Conservation (phyloP, 2,113 vertebrate species). For the Piliocolobus tephrosceles region DNA sequence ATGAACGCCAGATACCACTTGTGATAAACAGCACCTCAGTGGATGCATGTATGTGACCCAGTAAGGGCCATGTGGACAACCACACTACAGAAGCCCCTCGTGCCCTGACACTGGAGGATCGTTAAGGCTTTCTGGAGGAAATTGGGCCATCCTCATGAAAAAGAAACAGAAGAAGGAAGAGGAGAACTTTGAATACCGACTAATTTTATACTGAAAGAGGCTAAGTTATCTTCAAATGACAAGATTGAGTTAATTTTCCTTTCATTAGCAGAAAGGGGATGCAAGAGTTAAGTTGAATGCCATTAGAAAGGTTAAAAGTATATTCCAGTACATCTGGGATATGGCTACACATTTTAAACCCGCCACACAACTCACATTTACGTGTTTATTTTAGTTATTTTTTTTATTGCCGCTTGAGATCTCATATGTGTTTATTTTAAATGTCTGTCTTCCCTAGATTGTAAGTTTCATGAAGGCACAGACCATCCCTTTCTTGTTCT, state of each 20-base stretch:
- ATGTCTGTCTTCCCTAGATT: background rate
- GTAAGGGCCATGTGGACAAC: background rate
- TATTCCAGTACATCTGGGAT: background rate
- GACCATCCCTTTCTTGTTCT: background rate
- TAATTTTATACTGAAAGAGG: background rate
- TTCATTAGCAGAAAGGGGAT: background rate
- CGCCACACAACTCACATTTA: background rate
- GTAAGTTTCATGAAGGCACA: background rate
- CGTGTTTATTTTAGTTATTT: background rate
- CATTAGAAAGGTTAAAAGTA: background rate
- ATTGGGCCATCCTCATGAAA: background rate
- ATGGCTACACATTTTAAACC: background rate
- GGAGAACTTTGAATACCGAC: background rate
- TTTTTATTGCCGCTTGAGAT: background rate
- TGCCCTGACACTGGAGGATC: background rate
- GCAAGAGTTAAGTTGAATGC: background rate
- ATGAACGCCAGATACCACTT: background rate
- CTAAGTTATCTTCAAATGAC: background rate
- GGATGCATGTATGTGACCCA: background rate
- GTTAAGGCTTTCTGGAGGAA: background rate
- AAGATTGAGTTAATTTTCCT: background rate
- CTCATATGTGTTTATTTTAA: constrained; percentile 6
- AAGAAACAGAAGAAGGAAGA: background rate
- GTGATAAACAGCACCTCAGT: background rate
- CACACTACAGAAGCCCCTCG: no score